Conservation (phyloP, 2,797 vertebrate species). For the Lacerta viridis region DNA sequence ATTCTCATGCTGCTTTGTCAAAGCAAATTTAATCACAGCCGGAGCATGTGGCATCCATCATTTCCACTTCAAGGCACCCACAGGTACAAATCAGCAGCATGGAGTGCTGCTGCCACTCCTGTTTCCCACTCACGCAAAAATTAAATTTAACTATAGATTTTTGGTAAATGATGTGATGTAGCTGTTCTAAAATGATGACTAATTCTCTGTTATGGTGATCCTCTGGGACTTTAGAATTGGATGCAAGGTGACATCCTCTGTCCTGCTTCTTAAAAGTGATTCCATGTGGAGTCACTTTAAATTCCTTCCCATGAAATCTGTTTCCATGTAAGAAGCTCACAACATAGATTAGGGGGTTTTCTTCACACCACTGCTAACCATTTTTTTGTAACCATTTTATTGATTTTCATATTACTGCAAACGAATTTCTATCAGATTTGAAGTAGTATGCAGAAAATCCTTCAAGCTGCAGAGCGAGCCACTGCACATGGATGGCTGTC, state of each 20-base stretch:
- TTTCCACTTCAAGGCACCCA: conserved; percentile 84
- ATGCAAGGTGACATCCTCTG: conserved; percentile 66
- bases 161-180: conserved; percentile 80
- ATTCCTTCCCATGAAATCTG: conserved; percentile 20
- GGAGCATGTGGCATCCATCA: conserved; percentile 84
- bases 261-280: conserved; percentile 36
- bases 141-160: conserved; percentile 83
- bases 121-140: conserved; percentile 79
- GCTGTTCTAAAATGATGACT: conserved; percentile 80
- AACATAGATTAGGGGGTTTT: conserved; percentile 11
- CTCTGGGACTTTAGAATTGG: conserved; percentile 65
- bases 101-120: conserved; percentile 73
- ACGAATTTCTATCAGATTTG: conserved; percentile 29
- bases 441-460: conserved; percentile 11
- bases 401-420: neutral
- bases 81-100: conserved; percentile 79
- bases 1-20: conserved; percentile 85
- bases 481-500: conserved; percentile 1
- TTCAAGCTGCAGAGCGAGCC: conserved; percentile 10
- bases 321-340: neutral
- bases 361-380: conserved; percentile 18
- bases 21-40: conserved; percentile 86
- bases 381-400: conserved; percentile 6
- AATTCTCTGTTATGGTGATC: conserved; percentile 79
- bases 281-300: conserved; percentile 16